phyloP scores from a whole-genome alignment of 1,140 invertebrate species.

The Euschistus heros region DNA sequence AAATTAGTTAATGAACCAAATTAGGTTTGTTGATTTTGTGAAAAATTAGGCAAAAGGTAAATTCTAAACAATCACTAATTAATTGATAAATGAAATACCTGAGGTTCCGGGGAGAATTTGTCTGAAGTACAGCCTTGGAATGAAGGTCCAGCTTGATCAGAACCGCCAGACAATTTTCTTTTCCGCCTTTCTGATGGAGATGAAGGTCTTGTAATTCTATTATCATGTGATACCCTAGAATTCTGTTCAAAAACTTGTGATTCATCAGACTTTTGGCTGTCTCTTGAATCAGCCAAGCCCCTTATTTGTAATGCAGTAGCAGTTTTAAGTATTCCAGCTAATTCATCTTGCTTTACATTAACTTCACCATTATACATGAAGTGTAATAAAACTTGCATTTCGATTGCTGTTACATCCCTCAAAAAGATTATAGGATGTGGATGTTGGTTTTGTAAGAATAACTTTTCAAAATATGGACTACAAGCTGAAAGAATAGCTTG shows the following conservation, averaged over 20 bases:
- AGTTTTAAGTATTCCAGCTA: conserved; percentile 80
- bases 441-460: conserved; percentile 82
- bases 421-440: conserved; percentile 86
- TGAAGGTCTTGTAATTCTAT: conserved; percentile 1
- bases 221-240: conserved; percentile 15
- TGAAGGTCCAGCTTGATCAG: conserved; percentile 20
- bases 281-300: conserved; percentile 45
- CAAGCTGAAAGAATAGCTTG: conserved; percentile 87
- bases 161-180: conserved; percentile 28
- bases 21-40: too few relatives aligned
- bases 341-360: conserved; percentile 74
- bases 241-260: conserved; percentile 17
- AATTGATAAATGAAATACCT: conserved; percentile 20
- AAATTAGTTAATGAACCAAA: too few relatives aligned
- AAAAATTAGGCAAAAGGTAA: too few relatives aligned
- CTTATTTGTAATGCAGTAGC: conserved; percentile 82
- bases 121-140: conserved; percentile 18
- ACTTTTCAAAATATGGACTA: conserved; percentile 87
- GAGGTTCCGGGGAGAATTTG: conserved; percentile 24
- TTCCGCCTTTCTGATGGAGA: conserved; percentile 28
- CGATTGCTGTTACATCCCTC: conserved; percentile 75
- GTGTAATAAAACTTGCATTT: conserved; percentile 76
- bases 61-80: too few relatives aligned
- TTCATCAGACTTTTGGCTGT: conserved; percentile 21
- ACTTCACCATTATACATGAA: conserved; percentile 89